Base-by-base conservation (phyloP, 2,888 invertebrate genomes). In the Macrophya alboannulata region DNA sequence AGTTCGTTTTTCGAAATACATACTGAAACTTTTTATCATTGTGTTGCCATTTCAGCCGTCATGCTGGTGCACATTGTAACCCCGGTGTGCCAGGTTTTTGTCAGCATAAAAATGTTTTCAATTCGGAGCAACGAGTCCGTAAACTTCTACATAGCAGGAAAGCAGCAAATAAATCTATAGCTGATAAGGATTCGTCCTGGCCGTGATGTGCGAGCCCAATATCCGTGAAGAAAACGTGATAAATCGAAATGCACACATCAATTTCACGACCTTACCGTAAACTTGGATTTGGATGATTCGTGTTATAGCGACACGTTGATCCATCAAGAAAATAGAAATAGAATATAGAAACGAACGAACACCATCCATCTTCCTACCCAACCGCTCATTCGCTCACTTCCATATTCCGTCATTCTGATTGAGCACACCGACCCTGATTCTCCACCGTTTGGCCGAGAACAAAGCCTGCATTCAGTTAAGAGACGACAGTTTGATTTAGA, bases 241-340 rank as follows among this genome's bases (percentile, higher is more conserved):
- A 40, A 71, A 71, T 71, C 71, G n/a, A 37, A 40, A 74, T 45
- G 72, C 45, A n/a, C 72, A 74, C 43, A 74, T 74, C 72, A 74
- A 74, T 74, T 74, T 74, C 72, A 74, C 40, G 31, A 71, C 17
- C 21, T 74, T 21, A 21, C 72, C 21, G 9, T 25, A 25, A 43
- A 43, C 45, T 74, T n/a, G 43, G 72, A 74, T 45, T 45, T 5
- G 72, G 40, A n/a, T n/a, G 72, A 10, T 74, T 74, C 45, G 72
- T 71, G 71, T 71, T 40, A 40, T 45, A 74, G 72, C 25, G 43
- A 74, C 72, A 74, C 43, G n/a, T 45, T 45, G 72, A 43, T 43
- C 51, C 25, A 31, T 74, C 45, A 31, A 17, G 9, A 43, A 45
- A 74, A 45, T 74, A 74, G 72, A 74, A 74, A 74, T 45, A 45